Base-by-base conservation (phyloP, 2,797 vertebrate species). In the Typhlichthys subterraneus region DNA sequence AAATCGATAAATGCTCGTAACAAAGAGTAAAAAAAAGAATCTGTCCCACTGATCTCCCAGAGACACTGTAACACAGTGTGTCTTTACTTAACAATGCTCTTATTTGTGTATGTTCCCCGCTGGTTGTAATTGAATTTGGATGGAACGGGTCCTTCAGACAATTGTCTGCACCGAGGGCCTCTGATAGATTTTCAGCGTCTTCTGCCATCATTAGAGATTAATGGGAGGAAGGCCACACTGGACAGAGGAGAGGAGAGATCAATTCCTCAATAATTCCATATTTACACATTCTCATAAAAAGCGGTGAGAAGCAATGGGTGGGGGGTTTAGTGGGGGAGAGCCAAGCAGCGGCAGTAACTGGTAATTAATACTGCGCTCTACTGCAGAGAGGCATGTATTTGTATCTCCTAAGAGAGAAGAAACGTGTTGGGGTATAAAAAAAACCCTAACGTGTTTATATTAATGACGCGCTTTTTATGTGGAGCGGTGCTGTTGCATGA, bases 91-190 rank as follows among this genome's bases (percentile, higher is more conserved):
- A 84, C 80, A 77, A 82, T 69, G 83, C 76, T 84, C 77, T 69
- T 82, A 79, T 88, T 84, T 90, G 83, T 88, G 79, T 85, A 52
- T 73, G 85, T 87, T 85, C 76, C 81, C 76, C 86, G 92, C 89
- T 90, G 91, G 92, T 91, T 89, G 85, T 93, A 91, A 93, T 91
- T 92, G 86, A 90, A 87, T 93, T 93, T 90, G 87, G 85, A 91
- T 92, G 77, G 91, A 92, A 76, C 79, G 61, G 70, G 77, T 82
- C 85, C 89, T 92, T 92, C 89, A 92, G 87, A 90, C 89, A 83
- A 91, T 91, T 88, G 91, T 93, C 90, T 93, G 79, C 87, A 82
- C 85, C 65, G 60, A 85, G 81, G 74, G 79, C 84, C 82, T 80
- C 88, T 85, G 88, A 92, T 93, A 86, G 90, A 92, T 93, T 91